Percentiles rank a stretch among this genome's conserved stretches.
Evolutionary conservation across 2,113 vertebrate genomes (phyloP).

Genomic region (Pimephales promelas): DNA sequence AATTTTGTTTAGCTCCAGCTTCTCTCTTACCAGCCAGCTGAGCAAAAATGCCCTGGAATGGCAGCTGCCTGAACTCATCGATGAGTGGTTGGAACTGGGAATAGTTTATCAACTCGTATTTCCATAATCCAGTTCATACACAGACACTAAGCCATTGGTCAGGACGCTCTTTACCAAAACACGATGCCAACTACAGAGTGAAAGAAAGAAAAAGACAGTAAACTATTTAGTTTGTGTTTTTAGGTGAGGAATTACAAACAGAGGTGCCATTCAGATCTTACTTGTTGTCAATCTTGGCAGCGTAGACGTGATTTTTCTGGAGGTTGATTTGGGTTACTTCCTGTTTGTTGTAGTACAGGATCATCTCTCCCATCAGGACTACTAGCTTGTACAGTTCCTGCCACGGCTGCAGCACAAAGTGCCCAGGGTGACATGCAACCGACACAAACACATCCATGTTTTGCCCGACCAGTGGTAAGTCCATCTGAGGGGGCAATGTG

Average conservation of each 20-base stretch:
- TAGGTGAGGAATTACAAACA: not conserved
- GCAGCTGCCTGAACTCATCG: constrained; percentile 84
- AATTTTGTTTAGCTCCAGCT: not conserved
- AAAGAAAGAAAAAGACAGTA: not conserved
- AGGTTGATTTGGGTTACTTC: constrained; percentile 64
- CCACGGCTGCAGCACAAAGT: constrained; percentile 93
- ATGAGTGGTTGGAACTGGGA: constrained; percentile 80
- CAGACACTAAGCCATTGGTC: constrained; percentile 83
- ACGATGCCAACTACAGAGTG: constrained; percentile 84
- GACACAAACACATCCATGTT: constrained; percentile 90
- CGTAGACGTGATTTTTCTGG: constrained; percentile 85
- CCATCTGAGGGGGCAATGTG: constrained; percentile 76
- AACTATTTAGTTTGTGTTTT: not conserved
- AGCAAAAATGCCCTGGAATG: constrained; percentile 89
- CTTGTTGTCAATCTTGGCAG: constrained; percentile 90
- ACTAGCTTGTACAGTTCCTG: constrained; percentile 88
- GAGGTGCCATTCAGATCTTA: constrained; percentile 67
- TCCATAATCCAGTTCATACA: constrained; percentile 91
- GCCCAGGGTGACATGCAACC: constrained; percentile 89
- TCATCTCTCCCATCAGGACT: constrained; percentile 93
- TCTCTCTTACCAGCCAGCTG: constrained; percentile 86
- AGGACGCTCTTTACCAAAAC: constrained; percentile 87
- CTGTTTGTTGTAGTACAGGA: constrained; percentile 85
- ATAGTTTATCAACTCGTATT: constrained; percentile 83
- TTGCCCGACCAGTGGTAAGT: constrained; percentile 80